Evolutionary conservation across 2,888 invertebrate species (phyloP).

Genomic region (Agriopis leucophaearia): DNA sequence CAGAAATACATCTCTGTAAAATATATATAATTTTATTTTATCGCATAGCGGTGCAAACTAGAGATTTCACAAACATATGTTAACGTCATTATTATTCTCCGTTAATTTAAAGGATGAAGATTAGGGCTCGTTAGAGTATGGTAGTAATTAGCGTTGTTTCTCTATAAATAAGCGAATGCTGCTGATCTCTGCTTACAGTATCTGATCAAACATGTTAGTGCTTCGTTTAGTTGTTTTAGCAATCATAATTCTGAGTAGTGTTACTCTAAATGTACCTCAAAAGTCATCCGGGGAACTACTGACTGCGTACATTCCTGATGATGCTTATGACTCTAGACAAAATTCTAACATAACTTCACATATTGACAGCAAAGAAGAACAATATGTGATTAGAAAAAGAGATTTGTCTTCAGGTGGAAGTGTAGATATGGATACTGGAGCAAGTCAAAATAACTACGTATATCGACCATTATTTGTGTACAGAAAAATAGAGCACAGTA

Average conservation of each 20-base stretch:
- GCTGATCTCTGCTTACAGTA: constrained; percentile 13
- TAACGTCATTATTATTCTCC: constrained; percentile 19
- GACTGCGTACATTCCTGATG: constrained; percentile 15
- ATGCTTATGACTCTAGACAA: constrained; percentile 5
- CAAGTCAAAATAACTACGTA: constrained; percentile 65
- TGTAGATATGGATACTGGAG: constrained; percentile 63
- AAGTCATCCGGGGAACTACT: background rate
- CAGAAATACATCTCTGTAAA: constrained; percentile 16
- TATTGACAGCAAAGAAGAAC: background rate
- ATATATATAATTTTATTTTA: background rate
- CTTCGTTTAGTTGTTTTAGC: constrained; percentile 1
- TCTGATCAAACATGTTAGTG: constrained; percentile 16
- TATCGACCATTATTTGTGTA: constrained; percentile 77
- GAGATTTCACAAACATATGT: constrained; percentile 13
- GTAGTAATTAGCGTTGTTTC: constrained; percentile 20
- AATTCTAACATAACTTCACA: constrained; percentile 1
- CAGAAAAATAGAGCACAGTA: constrained; percentile 74
- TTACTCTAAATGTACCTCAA: constrained; percentile 22
- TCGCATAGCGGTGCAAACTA: too few species aligned
- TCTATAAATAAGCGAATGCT: constrained; percentile 25
- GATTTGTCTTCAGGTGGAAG: constrained; percentile 20
- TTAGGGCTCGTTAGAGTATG: constrained; percentile 26
- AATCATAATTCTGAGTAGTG: constrained; percentile 5
- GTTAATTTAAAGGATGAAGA: constrained; percentile 30
- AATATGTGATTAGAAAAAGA: constrained; percentile 23